Evolutionary conservation across 2,888 invertebrate species (phyloP).

Genomic region (Eilema depressum): DNA sequence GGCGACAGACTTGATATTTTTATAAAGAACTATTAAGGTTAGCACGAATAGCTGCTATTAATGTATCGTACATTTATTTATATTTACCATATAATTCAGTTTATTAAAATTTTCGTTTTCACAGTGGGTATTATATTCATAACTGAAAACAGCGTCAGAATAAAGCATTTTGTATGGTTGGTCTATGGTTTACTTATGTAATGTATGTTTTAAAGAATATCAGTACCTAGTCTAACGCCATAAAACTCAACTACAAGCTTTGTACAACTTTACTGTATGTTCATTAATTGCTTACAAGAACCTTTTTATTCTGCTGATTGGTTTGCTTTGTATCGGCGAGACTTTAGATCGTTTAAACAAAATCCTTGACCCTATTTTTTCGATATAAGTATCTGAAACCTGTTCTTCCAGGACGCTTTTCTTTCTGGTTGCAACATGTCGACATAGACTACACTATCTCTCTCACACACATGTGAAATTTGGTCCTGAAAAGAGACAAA

Average conservation of each 20-base stretch:
- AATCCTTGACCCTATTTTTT: slow-evolving; percentile 64
- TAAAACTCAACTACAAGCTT: background rate
- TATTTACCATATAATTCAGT: too few species aligned
- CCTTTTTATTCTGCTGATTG: background rate
- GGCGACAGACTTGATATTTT: background rate
- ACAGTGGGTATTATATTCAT: too few species aligned
- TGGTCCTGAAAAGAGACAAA: slow-evolving; percentile 56
- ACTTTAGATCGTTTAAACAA: slow-evolving; percentile 38
- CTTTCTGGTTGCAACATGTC: slow-evolving; percentile 57
- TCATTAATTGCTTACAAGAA: background rate
- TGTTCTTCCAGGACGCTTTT: slow-evolving; percentile 67
- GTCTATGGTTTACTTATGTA: background rate
- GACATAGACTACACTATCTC: slow-evolving; percentile 39
- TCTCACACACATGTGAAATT: slow-evolving; percentile 35
- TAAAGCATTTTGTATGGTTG: background rate
- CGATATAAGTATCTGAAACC: slow-evolving; percentile 59
- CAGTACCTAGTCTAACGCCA: background rate
- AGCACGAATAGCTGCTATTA: background rate
- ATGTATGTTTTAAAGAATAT: background rate
- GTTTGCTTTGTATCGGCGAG: background rate
- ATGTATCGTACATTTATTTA: too few species aligned
- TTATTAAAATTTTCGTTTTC: too few species aligned
- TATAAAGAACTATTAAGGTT: background rate
- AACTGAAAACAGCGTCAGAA: background rate
- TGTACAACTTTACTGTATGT: background rate